Percentiles rank a stretch among this genome's conserved stretches.
Evolutionary conservation across 2,888 invertebrate genomes (phyloP).

Genomic region (Philereme transversata): DNA sequence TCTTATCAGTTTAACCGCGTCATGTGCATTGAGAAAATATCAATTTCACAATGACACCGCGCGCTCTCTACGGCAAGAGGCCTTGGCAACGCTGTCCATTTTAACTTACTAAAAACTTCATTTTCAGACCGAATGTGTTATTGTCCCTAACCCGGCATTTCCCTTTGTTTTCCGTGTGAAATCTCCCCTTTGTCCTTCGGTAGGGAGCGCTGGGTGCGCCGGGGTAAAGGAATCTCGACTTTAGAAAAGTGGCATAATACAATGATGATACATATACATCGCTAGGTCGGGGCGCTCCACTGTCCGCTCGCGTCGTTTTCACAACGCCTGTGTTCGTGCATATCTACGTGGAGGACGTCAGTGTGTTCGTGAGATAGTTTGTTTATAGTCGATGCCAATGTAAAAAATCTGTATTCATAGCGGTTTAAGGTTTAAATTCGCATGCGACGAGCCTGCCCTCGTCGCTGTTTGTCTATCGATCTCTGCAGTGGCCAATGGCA

Average conservation of each 20-base stretch:
- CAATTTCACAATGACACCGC: constrained; percentile 71
- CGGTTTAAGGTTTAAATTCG: constrained; percentile 70
- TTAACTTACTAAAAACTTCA: constrained; percentile 59
- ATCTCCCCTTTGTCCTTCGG: constrained; percentile 79
- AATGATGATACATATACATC: constrained; percentile 71
- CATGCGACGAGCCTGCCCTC: constrained; percentile 80
- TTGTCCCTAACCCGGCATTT: constrained; percentile 70
- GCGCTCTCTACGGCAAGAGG: constrained; percentile 60
- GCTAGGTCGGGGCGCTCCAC: constrained; percentile 66
- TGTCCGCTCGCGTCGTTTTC: constrained; percentile 76
- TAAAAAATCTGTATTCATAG: constrained; percentile 65
- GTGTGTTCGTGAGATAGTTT: constrained; percentile 81
- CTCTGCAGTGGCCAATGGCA: constrained; percentile 85
- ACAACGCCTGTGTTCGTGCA: constrained; percentile 66
- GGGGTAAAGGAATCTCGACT: constrained; percentile 78
- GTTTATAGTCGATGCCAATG: constrained; percentile 80
- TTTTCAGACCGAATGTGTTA: constrained; percentile 61
- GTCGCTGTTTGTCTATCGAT: constrained; percentile 86
- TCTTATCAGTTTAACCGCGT: constrained; percentile 53
- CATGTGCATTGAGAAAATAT: constrained; percentile 57
- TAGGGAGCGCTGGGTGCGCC: constrained; percentile 75
- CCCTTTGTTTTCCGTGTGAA: constrained; percentile 79
- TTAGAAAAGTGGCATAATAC: constrained; percentile 80
- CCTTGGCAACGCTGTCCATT: constrained; percentile 70
- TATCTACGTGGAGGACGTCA: constrained; percentile 70